Evolutionary conservation across 2,888 invertebrate genomes (phyloP).

Genomic region (Conomelus anceps): DNA sequence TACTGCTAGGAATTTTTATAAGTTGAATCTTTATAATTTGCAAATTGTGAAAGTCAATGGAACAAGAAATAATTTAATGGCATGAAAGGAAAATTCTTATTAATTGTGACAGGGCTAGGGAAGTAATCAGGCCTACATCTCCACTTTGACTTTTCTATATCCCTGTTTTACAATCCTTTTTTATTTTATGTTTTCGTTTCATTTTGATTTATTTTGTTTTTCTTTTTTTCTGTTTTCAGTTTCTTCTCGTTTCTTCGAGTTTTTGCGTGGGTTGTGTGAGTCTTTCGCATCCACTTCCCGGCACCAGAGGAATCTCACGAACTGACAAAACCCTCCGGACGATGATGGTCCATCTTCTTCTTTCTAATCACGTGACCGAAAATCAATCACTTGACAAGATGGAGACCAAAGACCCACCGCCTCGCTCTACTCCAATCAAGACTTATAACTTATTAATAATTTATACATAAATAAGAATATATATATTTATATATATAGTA

Average conservation of each 20-base stretch:
- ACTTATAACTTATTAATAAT: neutral
- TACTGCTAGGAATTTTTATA: too few species aligned
- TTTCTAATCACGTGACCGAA: neutral
- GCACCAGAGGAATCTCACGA: neutral
- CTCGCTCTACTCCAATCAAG: neutral
- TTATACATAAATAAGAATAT: neutral
- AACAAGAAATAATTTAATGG: too few species aligned
- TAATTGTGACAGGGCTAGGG: neutral
- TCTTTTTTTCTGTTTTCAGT: neutral
- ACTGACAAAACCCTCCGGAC: neutral
- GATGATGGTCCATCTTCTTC: neutral
- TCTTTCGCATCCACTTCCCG: too few species aligned
- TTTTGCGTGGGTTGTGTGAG: neutral
- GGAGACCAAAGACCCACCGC: neutral
- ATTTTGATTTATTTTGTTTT: neutral
- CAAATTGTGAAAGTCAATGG: too few species aligned
- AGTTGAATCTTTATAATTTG: too few species aligned
- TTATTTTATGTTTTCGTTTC: neutral
- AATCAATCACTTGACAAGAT: too few species aligned
- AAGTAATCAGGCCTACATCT: neutral
- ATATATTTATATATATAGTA: neutral
- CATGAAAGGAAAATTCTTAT: too few species aligned
- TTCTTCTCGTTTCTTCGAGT: neutral
- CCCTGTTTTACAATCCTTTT: neutral
- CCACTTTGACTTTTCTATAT: neutral